phyloP scores from a whole-genome alignment of 2,888 invertebrate genomes.

The Thumatha senex region DNA sequence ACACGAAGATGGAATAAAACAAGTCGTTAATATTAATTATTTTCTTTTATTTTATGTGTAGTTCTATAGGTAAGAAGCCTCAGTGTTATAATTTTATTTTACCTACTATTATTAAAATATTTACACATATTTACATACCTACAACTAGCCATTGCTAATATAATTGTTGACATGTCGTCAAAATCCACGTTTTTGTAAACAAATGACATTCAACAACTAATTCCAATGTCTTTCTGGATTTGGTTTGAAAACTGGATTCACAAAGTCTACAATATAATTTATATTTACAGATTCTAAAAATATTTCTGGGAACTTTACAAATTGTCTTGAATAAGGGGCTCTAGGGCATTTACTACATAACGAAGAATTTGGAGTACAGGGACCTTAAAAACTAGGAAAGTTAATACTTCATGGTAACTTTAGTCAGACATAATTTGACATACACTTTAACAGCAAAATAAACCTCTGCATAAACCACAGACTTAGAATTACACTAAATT shows the following conservation, averaged over 20 bases:
- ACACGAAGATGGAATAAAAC: constrained; percentile 42
- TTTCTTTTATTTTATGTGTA: constrained; percentile 50
- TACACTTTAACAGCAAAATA: constrained; percentile 78
- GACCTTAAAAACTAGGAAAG: constrained; percentile 69
- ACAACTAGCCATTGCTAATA: no score
- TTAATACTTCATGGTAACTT: constrained; percentile 82
- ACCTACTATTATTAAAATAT: constrained; percentile 37
- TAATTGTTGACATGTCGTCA: no score
- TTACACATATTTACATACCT: constrained; percentile 49
- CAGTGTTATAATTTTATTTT: constrained; percentile 41
- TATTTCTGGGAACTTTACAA: no score
- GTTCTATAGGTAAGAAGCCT: constrained; percentile 62
- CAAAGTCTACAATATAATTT: no score
- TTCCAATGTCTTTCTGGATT: no score
- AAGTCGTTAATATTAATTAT: constrained; percentile 48
- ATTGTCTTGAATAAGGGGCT: no score
- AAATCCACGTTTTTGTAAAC: no score
- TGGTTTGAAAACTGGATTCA: no score
- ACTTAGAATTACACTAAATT: constrained; percentile 55
- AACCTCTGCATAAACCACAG: constrained; percentile 73
- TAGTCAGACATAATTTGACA: constrained; percentile 65
- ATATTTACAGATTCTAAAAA: no score
- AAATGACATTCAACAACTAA: no score
- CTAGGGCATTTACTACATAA: constrained; percentile 44
- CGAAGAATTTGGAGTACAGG: constrained; percentile 65